Conservation (phyloP, 2,113 vertebrate species). For the Datnioides undecimradiatus region DNA sequence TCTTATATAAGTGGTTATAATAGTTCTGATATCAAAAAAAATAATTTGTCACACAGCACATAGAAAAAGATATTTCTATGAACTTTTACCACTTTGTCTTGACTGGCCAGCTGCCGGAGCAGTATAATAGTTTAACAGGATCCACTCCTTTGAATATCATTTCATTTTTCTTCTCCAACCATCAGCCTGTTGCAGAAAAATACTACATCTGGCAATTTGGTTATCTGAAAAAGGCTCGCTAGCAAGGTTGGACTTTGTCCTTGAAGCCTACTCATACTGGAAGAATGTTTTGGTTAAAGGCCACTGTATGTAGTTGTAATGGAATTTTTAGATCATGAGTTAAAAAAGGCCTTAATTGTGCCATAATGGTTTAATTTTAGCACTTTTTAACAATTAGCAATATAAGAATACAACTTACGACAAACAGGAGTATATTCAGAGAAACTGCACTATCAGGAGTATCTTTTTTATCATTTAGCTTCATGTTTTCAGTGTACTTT, state of each 20-base stretch:
- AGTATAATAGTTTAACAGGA: slow-evolving; percentile 20
- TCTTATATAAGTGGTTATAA: not conserved
- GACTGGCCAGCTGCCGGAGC: not conserved
- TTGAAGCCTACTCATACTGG: not conserved
- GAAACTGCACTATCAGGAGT: not conserved
- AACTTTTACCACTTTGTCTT: not conserved
- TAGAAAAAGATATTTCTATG: not conserved
- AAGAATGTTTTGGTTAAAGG: slow-evolving; percentile 22
- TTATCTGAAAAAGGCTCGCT: slow-evolving; percentile 7
- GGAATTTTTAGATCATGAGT: slow-evolving; percentile 10
- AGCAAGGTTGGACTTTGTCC: not conserved
- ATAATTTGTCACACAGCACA: not conserved
- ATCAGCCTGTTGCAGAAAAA: not conserved
- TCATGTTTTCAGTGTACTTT: not conserved
- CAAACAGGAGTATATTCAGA: not conserved
- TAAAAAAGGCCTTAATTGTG: not conserved
- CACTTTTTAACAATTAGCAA: too few species aligned
- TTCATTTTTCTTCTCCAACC: not conserved
- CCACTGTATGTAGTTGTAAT: not conserved
- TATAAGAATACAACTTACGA: not conserved
- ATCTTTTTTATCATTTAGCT: not conserved
- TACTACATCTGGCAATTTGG: not conserved
- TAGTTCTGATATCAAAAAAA: not conserved
- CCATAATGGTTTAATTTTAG: not conserved
- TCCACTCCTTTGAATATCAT: slow-evolving; percentile 17